phyloP scores from a whole-genome alignment of 2,888 invertebrate species.

The Drosophila koepferae region DNA sequence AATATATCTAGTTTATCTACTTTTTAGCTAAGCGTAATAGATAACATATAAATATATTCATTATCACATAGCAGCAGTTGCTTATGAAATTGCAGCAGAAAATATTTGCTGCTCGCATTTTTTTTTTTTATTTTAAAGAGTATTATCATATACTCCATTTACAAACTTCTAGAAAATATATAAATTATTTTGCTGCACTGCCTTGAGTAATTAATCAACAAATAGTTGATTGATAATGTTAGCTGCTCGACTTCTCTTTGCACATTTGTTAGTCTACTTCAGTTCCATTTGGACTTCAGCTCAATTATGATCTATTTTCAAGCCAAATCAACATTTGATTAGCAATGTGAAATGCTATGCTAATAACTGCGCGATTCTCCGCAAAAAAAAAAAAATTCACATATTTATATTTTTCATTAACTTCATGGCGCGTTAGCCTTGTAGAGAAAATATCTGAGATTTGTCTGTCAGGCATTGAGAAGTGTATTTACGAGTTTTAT shows the following conservation, averaged over 20 bases:
- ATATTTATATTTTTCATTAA: conserved; percentile 1
- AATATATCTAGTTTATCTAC: background rate
- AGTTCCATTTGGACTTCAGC: background rate
- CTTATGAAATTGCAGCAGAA: background rate
- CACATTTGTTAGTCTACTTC: too few relatives aligned
- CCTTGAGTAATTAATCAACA: background rate
- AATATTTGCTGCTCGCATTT: background rate
- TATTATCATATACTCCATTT: background rate
- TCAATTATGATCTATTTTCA: background rate
- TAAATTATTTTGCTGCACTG: background rate
- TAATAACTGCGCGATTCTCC: background rate
- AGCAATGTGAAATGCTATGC: background rate
- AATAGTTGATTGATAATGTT: background rate
- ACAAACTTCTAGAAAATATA: background rate
- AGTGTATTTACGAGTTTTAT: background rate
- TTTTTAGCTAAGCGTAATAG: background rate
- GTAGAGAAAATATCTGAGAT: background rate
- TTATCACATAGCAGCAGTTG: background rate
- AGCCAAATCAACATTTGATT: background rate
- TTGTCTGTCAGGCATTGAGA: background rate
- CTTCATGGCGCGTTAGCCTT: background rate
- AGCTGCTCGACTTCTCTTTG: background rate
- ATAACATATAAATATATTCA: background rate
- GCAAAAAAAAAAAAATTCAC: too few relatives aligned
- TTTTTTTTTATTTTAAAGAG: background rate